Percentiles rank a stretch among this genome's conserved stretches.
phyloP scores from a whole-genome alignment of 2,888 invertebrate species.

The Mythimna albipuncta region DNA sequence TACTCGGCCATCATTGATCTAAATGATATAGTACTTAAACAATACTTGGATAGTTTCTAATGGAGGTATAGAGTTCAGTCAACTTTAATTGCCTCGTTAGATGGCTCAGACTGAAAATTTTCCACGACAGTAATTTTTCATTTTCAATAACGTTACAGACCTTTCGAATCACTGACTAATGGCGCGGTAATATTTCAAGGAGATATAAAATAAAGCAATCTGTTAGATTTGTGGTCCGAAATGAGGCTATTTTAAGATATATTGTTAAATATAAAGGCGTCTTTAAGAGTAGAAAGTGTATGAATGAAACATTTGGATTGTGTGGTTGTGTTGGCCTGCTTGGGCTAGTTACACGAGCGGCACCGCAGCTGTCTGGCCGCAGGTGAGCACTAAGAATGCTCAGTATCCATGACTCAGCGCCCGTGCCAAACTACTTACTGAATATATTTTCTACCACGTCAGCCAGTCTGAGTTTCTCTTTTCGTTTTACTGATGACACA shows the following conservation, averaged over 20 bases:
- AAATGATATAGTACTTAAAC: constrained; percentile 24
- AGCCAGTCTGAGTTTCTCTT: constrained; percentile 18
- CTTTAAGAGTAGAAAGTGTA: constrained; percentile 4
- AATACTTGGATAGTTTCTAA: constrained; percentile 55
- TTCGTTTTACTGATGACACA: constrained; percentile 21
- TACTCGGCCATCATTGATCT: too few species aligned
- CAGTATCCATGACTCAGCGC: constrained; percentile 77
- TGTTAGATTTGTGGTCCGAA: constrained; percentile 26
- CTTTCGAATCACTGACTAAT: constrained; percentile 53
- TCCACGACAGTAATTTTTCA: constrained; percentile 63
- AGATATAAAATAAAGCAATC: constrained; percentile 50
- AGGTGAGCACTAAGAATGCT: constrained; percentile 73
- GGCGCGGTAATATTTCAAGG: constrained; percentile 42
- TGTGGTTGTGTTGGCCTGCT: constrained; percentile 51
- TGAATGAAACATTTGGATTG: constrained; percentile 33
- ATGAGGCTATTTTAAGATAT: constrained; percentile 5
- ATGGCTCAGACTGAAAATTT: constrained; percentile 54
- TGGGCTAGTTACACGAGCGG: constrained; percentile 67
- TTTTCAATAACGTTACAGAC: constrained; percentile 58
- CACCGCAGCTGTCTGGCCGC: constrained; percentile 79
- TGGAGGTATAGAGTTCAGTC: constrained; percentile 61
- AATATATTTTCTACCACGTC: constrained; percentile 62
- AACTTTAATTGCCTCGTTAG: constrained; percentile 65
- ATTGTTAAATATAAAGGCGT: constrained; percentile 4
- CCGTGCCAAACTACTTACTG: constrained; percentile 72